A percentile compares a stretch with the other conserved stretches of the same genome.
phyloP scores from a whole-genome alignment of 30 jellyfish, hydroid and myxozoan species.

The Phacellophora camtschatica region DNA sequence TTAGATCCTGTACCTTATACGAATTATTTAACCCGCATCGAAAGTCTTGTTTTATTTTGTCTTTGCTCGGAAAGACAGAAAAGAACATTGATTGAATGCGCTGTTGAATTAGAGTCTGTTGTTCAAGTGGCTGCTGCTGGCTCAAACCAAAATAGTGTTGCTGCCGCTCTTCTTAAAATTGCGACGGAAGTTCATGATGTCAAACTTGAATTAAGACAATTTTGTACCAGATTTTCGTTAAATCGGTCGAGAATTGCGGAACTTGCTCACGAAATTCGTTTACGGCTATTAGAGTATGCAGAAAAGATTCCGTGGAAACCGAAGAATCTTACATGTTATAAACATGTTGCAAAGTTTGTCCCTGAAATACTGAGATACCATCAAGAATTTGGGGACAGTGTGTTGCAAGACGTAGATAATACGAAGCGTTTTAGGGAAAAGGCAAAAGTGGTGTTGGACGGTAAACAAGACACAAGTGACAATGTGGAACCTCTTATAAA shows the following conservation, averaged over 20 bases:
- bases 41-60: neutral
- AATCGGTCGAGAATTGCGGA: neutral
- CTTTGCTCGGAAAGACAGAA: neutral
- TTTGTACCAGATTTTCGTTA: slow-evolving; percentile 3
- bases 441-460: neutral
- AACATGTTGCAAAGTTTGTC: neutral
- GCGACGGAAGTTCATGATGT: slow-evolving; percentile 1
- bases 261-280: neutral
- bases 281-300: neutral
- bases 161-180: slow-evolving; percentile 18
- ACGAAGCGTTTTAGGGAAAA: slow-evolving; percentile 3
- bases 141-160: neutral
- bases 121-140: neutral
- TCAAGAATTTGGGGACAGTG: neutral
- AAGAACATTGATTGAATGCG: neutral
- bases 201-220: neutral
- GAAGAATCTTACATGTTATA: neutral
- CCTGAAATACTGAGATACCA: slow-evolving; percentile 40
- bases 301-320: slow-evolving; percentile 65
- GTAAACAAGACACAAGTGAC: neutral
- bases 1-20: slow-evolving; percentile 18
- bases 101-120: slow-evolving; percentile 23
- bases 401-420: neutral
- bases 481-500: neutral
- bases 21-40: neutral